These are phyloP conservation scores for Ganaspis sp. DNA, from an alignment of 1,140 invertebrate species.

Conservation along the genomic window DNA sequence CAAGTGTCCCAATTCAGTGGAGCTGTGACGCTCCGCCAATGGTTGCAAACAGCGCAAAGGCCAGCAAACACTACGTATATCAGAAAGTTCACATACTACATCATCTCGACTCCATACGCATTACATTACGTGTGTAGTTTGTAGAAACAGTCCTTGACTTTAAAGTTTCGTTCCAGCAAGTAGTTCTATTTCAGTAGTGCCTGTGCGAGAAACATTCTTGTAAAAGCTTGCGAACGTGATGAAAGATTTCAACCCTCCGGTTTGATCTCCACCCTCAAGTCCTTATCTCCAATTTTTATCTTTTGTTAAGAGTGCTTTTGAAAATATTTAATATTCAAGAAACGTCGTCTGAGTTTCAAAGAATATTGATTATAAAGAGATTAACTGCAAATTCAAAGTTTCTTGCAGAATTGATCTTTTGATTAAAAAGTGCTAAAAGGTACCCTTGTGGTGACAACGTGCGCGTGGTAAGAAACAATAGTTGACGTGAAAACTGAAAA, in stretches of 20 bases:
- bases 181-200: constrained; percentile 6
- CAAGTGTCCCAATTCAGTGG: constrained; percentile 52
- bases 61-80: neutral
- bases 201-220: neutral
- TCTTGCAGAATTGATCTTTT: no score
- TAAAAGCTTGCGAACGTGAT: neutral
- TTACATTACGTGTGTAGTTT: neutral
- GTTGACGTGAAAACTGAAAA: constrained; percentile 7
- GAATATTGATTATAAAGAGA: no score
- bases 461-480: constrained; percentile 14
- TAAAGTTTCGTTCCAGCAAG: neutral
- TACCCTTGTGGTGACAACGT: neutral
- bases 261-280: neutral
- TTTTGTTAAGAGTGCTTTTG: neutral
- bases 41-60: neutral
- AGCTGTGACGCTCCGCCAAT: constrained; percentile 28
- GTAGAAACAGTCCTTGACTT: constrained; percentile 18
- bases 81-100: no score
- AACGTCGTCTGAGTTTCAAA: no score
- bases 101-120: constrained; percentile 26
- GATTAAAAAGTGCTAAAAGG: neutral
- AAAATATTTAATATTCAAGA: no score
- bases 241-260: neutral
- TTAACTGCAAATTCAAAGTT: no score
- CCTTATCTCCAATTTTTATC: no score